phyloP scores from a whole-genome alignment of 2,888 invertebrate genomes.

The Cerastis leucographa region DNA sequence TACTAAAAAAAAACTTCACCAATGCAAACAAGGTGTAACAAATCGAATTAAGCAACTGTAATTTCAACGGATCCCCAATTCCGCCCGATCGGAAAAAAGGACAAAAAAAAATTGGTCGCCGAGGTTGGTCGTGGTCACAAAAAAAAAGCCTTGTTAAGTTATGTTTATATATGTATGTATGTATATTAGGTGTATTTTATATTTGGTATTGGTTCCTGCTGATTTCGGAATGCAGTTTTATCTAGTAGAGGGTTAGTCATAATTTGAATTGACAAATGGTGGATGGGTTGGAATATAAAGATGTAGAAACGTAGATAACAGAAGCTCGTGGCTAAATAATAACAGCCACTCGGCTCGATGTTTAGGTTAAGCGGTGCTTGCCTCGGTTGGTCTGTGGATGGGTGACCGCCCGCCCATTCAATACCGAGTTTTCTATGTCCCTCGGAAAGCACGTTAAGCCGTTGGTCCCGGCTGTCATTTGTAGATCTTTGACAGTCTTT shows the following conservation, averaged over 20 bases:
- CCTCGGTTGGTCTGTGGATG: too few species aligned
- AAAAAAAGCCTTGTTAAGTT: constrained; percentile 53
- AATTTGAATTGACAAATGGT: constrained; percentile 11
- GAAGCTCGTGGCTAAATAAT: too few species aligned
- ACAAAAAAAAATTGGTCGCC: constrained; percentile 38
- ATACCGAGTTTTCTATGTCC: too few species aligned
- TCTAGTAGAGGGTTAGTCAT: constrained; percentile 14
- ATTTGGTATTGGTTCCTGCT: constrained; percentile 46
- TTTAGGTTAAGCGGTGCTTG: too few species aligned
- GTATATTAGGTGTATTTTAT: constrained; percentile 47
- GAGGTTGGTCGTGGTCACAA: constrained; percentile 54
- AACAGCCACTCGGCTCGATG: too few species aligned
- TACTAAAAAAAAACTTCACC: constrained; percentile 33
- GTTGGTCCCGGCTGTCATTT: too few species aligned
- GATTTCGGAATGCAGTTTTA: constrained; percentile 52
- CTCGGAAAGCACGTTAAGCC: too few species aligned
- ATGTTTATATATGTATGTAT: constrained; percentile 14
- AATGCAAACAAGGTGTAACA: constrained; percentile 53
- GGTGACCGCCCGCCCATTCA: too few species aligned
- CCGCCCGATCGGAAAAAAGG: constrained; percentile 23
- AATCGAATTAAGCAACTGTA: constrained; percentile 46
- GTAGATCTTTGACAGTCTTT: too few species aligned
- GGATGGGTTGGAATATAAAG: neutral
- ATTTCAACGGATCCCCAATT: constrained; percentile 49
- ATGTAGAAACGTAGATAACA: neutral